Evolutionary conservation across 64 coral and sea anemone species (phyloP).

Genomic region (Trachythela sp.): DNA sequence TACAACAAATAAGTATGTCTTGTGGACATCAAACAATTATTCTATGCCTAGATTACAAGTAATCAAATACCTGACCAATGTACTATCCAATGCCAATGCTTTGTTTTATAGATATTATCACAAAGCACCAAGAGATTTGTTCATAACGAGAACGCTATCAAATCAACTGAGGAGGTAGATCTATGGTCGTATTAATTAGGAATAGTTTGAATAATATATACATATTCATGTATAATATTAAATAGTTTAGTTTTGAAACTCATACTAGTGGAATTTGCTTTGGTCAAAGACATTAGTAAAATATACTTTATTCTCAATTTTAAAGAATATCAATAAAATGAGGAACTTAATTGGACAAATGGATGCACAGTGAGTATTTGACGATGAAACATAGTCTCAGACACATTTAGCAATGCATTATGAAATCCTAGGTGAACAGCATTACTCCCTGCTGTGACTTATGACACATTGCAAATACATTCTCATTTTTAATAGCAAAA

Average conservation of each 20-base stretch:
- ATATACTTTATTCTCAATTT: no score
- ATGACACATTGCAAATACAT: no score
- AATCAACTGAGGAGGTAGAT: not conserved
- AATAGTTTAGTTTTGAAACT: not conserved
- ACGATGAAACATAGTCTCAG: not conserved
- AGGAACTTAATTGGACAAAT: not conserved
- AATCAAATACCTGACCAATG: no score
- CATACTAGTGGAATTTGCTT: not conserved
- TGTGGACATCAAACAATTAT: no score
- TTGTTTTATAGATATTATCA: not conserved
- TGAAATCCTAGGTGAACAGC: no score
- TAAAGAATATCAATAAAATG: slow-evolving; percentile 7
- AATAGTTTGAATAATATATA: not conserved
- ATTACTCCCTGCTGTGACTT: no score
- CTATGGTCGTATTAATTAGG: not conserved
- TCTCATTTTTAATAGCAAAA: no score
- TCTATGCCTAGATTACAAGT: no score
- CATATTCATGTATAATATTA: no score
- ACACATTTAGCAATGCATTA: no score
- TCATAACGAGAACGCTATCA: not conserved
- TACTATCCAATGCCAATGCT: not conserved
- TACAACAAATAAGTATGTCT: no score
- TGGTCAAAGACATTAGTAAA: no score
- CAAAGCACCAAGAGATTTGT: slow-evolving; percentile 8
- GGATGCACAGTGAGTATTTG: slow-evolving; percentile 6